phyloP scores from a whole-genome alignment of 2,113 vertebrate species.

The Anthoscopus minutus region DNA sequence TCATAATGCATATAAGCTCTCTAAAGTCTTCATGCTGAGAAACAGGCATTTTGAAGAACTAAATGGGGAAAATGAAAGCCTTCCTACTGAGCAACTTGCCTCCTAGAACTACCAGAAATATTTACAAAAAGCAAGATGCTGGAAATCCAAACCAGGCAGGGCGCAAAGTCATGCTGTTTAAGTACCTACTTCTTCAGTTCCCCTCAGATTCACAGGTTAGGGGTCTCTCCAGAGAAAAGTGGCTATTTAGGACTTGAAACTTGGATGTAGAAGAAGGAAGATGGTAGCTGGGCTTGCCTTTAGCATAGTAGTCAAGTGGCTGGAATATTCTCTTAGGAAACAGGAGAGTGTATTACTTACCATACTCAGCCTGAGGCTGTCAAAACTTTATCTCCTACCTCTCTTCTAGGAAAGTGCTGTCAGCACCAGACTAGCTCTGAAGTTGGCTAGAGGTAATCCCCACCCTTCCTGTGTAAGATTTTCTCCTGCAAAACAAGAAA shows the following conservation, averaged over 20 bases:
- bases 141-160: background rate
- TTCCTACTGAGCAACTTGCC: background rate
- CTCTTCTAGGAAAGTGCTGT: background rate
- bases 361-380: background rate
- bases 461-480: background rate
- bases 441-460: background rate
- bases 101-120: background rate
- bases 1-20: background rate
- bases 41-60: background rate
- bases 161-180: background rate
- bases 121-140: background rate
- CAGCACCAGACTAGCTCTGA: background rate
- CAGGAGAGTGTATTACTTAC: background rate
- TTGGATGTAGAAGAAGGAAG: background rate
- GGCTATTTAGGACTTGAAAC: background rate
- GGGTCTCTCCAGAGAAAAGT: background rate
- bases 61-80: background rate
- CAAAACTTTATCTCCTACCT: background rate
- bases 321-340: background rate
- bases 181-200: background rate
- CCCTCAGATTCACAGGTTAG: background rate
- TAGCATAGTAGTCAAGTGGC: background rate
- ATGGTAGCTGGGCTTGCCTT: background rate
- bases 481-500: conserved; percentile 19
- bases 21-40: background rate